Evolutionary conservation across 2,888 invertebrate species (phyloP), one percentile per base, ranked within the genome.

Genomic region (Euzetes globulus): DNA sequence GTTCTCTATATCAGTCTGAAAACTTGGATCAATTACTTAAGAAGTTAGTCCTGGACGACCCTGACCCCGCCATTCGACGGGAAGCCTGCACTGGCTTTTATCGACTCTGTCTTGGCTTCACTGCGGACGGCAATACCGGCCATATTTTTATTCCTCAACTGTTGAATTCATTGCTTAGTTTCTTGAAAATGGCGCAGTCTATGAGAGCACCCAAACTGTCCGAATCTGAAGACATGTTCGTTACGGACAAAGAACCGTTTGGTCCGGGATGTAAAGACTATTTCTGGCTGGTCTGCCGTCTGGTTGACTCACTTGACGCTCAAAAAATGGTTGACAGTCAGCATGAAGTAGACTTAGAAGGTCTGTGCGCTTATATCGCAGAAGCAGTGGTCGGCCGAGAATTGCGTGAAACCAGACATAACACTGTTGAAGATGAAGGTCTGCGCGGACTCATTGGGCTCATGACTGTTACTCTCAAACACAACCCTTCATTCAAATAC

Each of bases 31-130:
- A 83, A n/a, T 93, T 94, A 88, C 86, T 95, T 71, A 90, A 91
- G 47, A 85, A 92, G 78, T 86, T 95, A 73, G 88, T 94, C 68
- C 85, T 96, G 3, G 94, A 95, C 81, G 94, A 95, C 81, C 94
- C 94, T 0, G 95, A 96, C 82, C 94, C 94, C 0, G 87, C 91
- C 78, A 93, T 95, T 0, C 87, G 95, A 19, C 87, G 93, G 73
- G 95, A 96, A 83, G 92, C 92, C 0, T 94, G 94, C 82, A 91
- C 92, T 72, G 94, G 94, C 0, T 85, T 95, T n/a, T 94, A 95
- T 83, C 87, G 91, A 71, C 86, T 94, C 71, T 94, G 93, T 82
- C 84, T 91, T 76, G 91, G 92, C 0, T 45, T 47, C 1, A 82
- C 83, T 4, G 78, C 80, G 4, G 82, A 83, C 70, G 82, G 82